phyloP scores from a whole-genome alignment of 1,140 invertebrate species.

The Rhopalosiphum maidis region DNA sequence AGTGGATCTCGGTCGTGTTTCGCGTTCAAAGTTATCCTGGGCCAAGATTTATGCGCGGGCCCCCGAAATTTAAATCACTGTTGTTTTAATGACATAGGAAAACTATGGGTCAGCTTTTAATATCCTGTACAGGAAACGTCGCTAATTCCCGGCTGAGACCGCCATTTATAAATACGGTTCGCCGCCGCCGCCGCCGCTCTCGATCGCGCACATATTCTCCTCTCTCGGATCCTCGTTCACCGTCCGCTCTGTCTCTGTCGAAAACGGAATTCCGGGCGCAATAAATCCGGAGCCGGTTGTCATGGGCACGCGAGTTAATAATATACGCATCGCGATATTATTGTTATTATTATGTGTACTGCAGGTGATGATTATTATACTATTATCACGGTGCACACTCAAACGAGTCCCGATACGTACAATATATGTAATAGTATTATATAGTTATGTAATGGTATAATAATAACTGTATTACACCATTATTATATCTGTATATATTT shows the following conservation, averaged over 20 bases:
- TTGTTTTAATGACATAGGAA: conserved; percentile 21
- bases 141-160: background rate
- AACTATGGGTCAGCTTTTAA: conserved; percentile 53
- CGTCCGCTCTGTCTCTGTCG: background rate
- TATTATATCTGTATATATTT: background rate
- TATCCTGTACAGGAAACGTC: conserved; percentile 33
- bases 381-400: background rate
- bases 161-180: conserved; percentile 27
- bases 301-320: background rate
- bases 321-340: background rate
- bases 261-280: conserved; percentile 44
- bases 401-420: background rate
- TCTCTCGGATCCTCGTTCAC: background rate
- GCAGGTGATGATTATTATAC: background rate
- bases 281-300: background rate
- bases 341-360: background rate
- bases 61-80: conserved; percentile 5
- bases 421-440: background rate
- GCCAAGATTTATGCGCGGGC: conserved; percentile 38
- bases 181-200: background rate
- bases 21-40: background rate
- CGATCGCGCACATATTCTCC: background rate
- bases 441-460: background rate
- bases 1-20: background rate
- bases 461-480: no score